These are phyloP conservation scores for Sylvilagus floridanus DNA, from an alignment of 2,797 vertebrate genomes.

Conservation along the genomic window DNA sequence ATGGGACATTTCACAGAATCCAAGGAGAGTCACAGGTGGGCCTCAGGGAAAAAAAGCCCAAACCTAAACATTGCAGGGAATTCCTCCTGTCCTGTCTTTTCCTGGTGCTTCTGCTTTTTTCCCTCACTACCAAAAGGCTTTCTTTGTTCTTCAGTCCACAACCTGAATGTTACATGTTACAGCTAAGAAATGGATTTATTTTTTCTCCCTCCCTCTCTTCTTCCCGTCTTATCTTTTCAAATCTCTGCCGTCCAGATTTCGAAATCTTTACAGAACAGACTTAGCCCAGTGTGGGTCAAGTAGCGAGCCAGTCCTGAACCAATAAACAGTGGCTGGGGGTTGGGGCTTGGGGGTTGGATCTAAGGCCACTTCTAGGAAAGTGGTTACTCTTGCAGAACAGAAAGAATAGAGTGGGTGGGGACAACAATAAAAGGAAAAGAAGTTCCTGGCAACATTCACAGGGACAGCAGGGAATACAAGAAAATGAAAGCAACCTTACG, in stretches of 20 bases:
- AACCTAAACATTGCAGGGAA: neutral
- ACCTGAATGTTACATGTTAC: neutral
- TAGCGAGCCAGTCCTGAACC: neutral
- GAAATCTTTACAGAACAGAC: neutral
- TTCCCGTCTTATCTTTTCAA: constrained; percentile 37
- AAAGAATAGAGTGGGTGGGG: neutral
- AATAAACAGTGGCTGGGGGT: neutral
- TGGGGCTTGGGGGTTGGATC: neutral
- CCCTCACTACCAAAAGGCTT: neutral
- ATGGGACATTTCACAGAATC: neutral
- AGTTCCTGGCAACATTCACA: neutral
- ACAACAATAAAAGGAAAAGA: neutral
- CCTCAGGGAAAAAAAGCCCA: neutral
- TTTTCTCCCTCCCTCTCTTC: neutral
- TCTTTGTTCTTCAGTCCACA: neutral
- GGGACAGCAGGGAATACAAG: neutral
- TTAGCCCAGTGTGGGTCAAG: neutral
- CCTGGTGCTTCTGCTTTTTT: neutral
- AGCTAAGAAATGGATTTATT: neutral
- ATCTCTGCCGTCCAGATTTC: constrained; percentile 17
- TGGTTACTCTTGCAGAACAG: neutral
- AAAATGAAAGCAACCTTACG: neutral
- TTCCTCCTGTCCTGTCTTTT: neutral
- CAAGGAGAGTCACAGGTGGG: neutral
- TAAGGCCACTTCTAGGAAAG: constrained; percentile 42